Evolutionary conservation across 1,140 invertebrate genomes (phyloP).

Genomic region (Orius laevigatus): DNA sequence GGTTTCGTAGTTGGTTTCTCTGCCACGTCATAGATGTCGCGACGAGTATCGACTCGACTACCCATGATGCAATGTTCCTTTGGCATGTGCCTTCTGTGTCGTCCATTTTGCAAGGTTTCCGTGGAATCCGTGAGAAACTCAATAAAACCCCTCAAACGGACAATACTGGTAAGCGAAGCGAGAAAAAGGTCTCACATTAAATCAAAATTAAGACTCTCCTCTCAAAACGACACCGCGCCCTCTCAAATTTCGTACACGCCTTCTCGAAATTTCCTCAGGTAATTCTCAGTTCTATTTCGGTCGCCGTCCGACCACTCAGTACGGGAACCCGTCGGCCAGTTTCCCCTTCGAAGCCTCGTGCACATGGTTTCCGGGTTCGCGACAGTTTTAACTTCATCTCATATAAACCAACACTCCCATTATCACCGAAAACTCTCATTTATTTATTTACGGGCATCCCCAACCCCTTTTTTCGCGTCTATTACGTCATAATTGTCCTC

Average conservation of each 20-base stretch:
- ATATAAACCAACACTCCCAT: not conserved
- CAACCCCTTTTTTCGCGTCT: not conserved
- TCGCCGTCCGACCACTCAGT: not conserved
- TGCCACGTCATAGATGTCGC: conserved; percentile 13
- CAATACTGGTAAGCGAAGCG: conserved; percentile 28
- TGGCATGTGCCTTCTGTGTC: conserved; percentile 47
- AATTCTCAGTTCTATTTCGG: not conserved
- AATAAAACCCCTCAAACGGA: conserved; percentile 36
- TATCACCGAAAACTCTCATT: not conserved
- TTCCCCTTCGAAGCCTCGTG: conserved; percentile 18
- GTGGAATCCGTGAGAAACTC: conserved; percentile 43
- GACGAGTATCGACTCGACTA: conserved; percentile 16
- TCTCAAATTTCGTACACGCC: not conserved
- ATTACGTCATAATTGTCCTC: conserved; percentile 17
- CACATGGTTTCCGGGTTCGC: conserved; percentile 33
- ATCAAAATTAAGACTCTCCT: not conserved
- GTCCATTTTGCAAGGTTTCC: conserved; percentile 49
- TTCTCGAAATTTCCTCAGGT: conserved; percentile 2
- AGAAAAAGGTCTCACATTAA: too few species aligned
- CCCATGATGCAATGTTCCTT: conserved; percentile 39
- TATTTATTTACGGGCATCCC: not conserved
- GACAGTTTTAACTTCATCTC: not conserved
- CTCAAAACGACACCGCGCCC: not conserved
- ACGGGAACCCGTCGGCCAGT: not conserved
- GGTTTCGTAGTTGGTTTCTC: too few species aligned